These are phyloP conservation scores for Calliphora vomitoria DNA, from an alignment of 2,888 invertebrate species.

Conservation along the genomic window DNA sequence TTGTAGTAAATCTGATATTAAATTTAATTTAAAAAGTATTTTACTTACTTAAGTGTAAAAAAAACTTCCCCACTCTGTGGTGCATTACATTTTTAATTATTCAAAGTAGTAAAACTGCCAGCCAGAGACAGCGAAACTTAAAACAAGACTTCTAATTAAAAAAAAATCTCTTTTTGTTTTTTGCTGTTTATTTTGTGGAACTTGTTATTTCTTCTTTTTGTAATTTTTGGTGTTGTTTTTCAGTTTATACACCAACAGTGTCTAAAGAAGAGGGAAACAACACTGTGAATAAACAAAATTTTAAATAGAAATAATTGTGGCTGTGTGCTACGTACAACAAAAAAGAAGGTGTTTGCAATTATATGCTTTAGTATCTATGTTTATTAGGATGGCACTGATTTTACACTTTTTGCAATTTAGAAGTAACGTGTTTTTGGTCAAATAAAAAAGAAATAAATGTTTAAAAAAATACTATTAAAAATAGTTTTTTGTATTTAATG, in stretches of 20 bases:
- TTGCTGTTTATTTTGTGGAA: neutral
- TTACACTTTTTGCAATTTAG: no score
- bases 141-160: slow-evolving; percentile 10
- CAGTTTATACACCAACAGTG: neutral
- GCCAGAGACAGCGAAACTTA: neutral
- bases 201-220: neutral
- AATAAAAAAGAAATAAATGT: no score
- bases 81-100: neutral
- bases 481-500: no score
- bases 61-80: neutral
- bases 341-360: neutral
- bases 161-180: neutral
- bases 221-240: neutral
- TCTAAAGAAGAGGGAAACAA: neutral
- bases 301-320: slow-evolving; percentile 23
- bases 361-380: neutral
- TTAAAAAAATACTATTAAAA: no score
- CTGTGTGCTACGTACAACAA: neutral
- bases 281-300: neutral
- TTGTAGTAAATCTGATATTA: neutral
- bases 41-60: neutral
- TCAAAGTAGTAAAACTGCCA: neutral
- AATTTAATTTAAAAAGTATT: neutral
- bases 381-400: neutral
- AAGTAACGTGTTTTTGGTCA: no score